Evolutionary conservation across 2,113 vertebrate species (phyloP).

Genomic region (Tupaia chinensis): DNA sequence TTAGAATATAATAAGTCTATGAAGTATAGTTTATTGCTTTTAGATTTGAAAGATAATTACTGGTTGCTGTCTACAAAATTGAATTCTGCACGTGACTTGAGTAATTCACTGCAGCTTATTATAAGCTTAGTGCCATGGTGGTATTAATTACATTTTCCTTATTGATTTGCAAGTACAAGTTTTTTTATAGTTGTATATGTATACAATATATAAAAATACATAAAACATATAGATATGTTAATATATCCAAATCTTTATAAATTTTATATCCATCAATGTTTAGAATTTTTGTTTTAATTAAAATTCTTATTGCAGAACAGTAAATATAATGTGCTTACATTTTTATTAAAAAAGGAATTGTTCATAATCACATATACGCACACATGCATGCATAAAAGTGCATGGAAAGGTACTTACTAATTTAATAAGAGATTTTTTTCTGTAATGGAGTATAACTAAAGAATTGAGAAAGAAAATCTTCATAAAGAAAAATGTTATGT

Average conservation of each 20-base stretch:
- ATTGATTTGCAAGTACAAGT: not conserved
- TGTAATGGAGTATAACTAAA: not conserved
- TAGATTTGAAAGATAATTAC: constrained; percentile 3
- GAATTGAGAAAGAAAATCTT: not conserved
- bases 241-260: not conserved
- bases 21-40: constrained; percentile 14
- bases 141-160: not conserved
- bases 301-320: not conserved
- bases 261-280: not conserved
- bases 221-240: not conserved
- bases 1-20: not conserved
- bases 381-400: not conserved
- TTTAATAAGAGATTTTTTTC: not conserved
- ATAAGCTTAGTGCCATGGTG: not conserved
- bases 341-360: constrained; percentile 7
- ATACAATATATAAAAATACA: not conserved
- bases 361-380: not conserved
- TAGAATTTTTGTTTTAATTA: constrained; percentile 3
- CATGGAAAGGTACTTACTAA: not conserved
- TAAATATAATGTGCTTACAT: not conserved
- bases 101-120: not conserved
- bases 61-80: not conserved
- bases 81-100: not conserved
- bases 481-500: not conserved
- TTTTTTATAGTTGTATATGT: not conserved